phyloP scores from a whole-genome alignment of 2,888 invertebrate species.

The Sipha maydis region DNA sequence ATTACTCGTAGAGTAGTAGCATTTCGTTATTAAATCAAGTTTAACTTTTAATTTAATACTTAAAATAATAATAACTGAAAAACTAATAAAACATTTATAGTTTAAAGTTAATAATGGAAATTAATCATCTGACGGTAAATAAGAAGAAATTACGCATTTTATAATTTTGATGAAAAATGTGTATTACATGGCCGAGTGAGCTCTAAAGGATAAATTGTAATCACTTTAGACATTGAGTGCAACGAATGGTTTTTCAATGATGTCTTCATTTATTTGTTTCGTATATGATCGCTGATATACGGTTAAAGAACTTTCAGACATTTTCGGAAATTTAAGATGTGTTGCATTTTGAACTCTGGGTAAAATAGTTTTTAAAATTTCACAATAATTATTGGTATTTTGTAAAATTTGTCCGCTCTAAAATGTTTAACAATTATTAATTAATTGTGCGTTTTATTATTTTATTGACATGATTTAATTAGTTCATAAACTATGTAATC shows the following conservation, averaged over 20 bases:
- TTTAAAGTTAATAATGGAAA: background rate
- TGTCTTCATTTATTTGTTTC: background rate
- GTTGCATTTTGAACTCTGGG: background rate
- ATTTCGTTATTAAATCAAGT: background rate
- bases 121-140: background rate
- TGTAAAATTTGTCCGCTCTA: background rate
- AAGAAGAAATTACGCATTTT: background rate
- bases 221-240: background rate
- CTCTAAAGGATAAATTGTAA: background rate
- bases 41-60: background rate
- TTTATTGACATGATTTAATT: background rate
- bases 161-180: conserved; percentile 10
- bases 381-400: background rate
- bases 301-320: background rate
- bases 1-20: background rate
- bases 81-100: conserved; percentile 11
- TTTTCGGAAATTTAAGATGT: background rate
- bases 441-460: background rate
- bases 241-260: background rate
- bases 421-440: background rate
- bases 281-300: background rate
- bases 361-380: background rate
- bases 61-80: conserved; percentile 11
- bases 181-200: background rate
- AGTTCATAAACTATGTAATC: background rate